Base-by-base conservation (phyloP, 1,140 invertebrate species). In the Aphaenogaster floridana region DNA sequence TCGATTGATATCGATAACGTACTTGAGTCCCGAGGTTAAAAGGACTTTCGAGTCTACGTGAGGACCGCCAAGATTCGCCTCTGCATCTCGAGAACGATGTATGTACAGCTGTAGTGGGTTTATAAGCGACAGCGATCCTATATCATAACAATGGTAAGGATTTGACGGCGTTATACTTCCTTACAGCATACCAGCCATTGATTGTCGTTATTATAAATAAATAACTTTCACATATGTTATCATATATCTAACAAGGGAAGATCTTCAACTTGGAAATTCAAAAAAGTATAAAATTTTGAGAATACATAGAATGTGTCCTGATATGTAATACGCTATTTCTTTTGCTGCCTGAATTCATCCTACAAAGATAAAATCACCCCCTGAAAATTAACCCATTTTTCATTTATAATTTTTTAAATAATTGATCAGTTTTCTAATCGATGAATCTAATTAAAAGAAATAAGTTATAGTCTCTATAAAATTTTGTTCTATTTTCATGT, bases 1-100 rank as follows among this genome's bases (percentile, higher is more conserved):
- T 88, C 87, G 86, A 52, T 63, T 79, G 87, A 88, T 88, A 88
- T 88, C 77, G 76, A 59, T 81, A 80, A 83, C 77, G 77, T 64
- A 84, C 80, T 84, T 84, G 69, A 74, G 50, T 50, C n/a, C 8
- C 68, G 86, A 50, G 64, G 54, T 87, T 88, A 28, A 86, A 88
- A 54, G 69, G 39, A 87, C 61, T 64, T 42, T 84, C 69, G n/a
- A 84, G 69, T 74, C 42, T 84, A 76, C 68, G 80, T 74, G 54
- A 84, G 69, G 45, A 50, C 42, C 69, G 42, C 68, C 52, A 61
- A 83, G 80, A 83, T 74, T 83, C 80, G 52, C 54, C 42, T 61
- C 17, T 45, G 54, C 69, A 74, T 84, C 54, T 84, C 57, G 42
- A 76, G 28, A 84, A 42, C 69, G 42, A 36, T 61, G 5, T 72